Evolutionary conservation across 53 echinoderm and acorn worm genomes (phyloP).

Genomic region (Patiria pectinifera): DNA sequence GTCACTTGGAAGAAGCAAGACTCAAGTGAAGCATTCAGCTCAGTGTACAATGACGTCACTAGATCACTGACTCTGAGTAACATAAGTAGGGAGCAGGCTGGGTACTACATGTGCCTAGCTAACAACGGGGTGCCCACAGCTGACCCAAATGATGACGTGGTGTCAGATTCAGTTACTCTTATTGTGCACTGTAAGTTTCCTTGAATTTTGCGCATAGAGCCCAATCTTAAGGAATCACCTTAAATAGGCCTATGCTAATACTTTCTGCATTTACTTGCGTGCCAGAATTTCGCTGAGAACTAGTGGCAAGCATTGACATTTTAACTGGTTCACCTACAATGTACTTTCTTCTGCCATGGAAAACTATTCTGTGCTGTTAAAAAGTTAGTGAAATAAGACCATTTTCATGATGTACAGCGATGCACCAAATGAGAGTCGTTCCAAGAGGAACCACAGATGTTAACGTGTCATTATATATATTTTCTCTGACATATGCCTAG

Average conservation of each 20-base stretch:
- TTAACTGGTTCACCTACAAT: neutral
- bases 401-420: too few relatives aligned
- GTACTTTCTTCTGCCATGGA: neutral
- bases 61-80: slow-evolving; percentile 3
- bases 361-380: too few relatives aligned
- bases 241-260: too few relatives aligned
- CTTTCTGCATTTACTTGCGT: neutral
- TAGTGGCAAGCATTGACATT: neutral
- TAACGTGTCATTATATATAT: too few relatives aligned
- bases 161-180: neutral
- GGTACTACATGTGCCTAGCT: slow-evolving; percentile 3
- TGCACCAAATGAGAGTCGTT: too few relatives aligned
- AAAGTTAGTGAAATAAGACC: too few relatives aligned
- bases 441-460: too few relatives aligned
- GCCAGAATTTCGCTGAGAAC: neutral
- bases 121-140: neutral
- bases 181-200: neutral
- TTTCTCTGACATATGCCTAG: too few relatives aligned
- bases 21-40: neutral
- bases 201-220: neutral
- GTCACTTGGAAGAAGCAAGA: neutral
- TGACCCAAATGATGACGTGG: neutral
- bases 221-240: too few relatives aligned
- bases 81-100: neutral
- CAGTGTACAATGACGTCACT: neutral